A percentile compares a stretch with the other conserved stretches of the same genome.
phyloP scores from a whole-genome alignment of 2,113 vertebrate species.

The Polypterus bichir region DNA sequence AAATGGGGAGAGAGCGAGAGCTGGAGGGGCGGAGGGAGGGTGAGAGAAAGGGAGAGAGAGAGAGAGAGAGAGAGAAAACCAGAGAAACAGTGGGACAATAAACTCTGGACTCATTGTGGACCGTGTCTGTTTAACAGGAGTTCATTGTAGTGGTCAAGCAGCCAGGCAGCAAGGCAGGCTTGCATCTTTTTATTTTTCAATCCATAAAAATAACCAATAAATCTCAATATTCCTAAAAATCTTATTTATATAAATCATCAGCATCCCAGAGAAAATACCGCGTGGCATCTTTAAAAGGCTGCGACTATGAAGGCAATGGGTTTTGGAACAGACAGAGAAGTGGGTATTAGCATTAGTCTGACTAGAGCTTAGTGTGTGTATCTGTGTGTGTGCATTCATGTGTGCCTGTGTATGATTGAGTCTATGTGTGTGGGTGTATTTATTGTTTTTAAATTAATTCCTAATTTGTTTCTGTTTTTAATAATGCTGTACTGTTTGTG shows the following conservation, averaged over 20 bases:
- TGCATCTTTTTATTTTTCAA: background rate
- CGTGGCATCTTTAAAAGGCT: too few species aligned
- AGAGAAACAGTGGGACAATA: background rate
- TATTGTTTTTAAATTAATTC: background rate
- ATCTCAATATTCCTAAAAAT: too few species aligned
- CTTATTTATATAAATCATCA: too few species aligned
- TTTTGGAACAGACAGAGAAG: background rate
- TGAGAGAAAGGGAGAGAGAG: conserved; percentile 15
- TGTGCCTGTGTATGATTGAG: background rate
- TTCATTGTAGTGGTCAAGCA: background rate
- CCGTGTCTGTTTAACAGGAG: background rate
- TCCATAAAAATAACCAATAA: background rate
- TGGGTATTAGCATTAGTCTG: background rate
- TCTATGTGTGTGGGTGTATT: background rate
- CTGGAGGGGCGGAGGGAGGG: conserved; percentile 37
- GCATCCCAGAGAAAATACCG: too few species aligned
- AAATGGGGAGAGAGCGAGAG: conserved; percentile 34
- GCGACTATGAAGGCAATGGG: too few species aligned
- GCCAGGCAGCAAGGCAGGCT: background rate
- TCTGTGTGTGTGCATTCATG: background rate
- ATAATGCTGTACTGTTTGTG: background rate
- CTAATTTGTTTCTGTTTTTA: background rate
- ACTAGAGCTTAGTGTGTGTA: background rate
- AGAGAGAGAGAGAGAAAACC: background rate
- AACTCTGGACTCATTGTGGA: too few species aligned